These are phyloP conservation scores for Peromyscus melanophrys DNA, from an alignment of 2,797 vertebrate species.

Conservation along the genomic window DNA sequence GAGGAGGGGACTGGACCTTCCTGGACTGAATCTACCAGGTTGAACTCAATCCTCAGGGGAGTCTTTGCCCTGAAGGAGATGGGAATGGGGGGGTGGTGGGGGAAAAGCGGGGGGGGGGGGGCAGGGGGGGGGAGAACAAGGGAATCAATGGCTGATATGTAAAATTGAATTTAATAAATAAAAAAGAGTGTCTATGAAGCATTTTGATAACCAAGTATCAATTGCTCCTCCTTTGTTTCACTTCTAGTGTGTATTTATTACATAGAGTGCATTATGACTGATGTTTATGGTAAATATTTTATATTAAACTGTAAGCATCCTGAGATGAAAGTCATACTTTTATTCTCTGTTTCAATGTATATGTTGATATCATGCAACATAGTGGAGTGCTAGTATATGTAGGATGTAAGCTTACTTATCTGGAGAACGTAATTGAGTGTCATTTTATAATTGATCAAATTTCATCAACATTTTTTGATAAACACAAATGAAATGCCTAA, in stretches of 20 bases:
- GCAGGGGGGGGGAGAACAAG: no score
- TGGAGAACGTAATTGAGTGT: background rate
- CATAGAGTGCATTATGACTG: background rate
- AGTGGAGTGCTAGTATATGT: background rate
- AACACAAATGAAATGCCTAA: conserved; percentile 45
- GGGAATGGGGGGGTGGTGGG: no score
- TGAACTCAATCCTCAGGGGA: no score
- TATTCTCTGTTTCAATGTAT: conserved; percentile 3
- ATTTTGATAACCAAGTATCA: conserved; percentile 21
- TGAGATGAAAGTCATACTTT: background rate
- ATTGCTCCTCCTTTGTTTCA: background rate
- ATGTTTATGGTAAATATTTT: conserved; percentile 8
- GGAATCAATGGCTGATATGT: no score
- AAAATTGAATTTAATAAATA: no score
- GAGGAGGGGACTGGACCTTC: no score
- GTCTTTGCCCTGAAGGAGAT: no score
- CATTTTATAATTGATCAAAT: conserved; percentile 29
- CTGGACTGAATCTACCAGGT: no score
- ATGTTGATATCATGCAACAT: background rate
- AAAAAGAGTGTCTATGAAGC: background rate
- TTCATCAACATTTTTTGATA: background rate
- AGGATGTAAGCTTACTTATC: background rate
- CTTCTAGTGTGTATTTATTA: background rate
- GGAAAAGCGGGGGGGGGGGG: no score
- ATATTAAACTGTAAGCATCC: conserved; percentile 34